phyloP scores from a whole-genome alignment of 2,797 vertebrate genomes.

The Phalloptychus januarius region DNA sequence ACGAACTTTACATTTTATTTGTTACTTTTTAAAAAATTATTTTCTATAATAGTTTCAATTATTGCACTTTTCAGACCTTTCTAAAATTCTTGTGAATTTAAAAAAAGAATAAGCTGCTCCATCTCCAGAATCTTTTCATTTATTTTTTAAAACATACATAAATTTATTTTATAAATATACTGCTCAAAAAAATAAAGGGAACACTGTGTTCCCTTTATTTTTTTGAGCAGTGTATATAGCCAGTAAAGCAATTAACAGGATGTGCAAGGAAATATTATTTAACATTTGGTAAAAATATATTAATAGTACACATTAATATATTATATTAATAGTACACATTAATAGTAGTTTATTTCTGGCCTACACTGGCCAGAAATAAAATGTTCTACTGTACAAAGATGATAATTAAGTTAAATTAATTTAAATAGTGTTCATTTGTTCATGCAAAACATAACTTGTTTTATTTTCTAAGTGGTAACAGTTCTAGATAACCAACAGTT shows the following conservation, averaged over 20 bases:
- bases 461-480: neutral
- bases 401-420: neutral
- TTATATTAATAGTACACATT: neutral
- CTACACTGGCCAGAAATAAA: neutral
- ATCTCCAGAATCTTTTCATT: neutral
- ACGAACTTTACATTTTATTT: neutral
- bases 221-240: too few relatives aligned
- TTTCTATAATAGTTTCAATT: neutral
- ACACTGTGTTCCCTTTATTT: too few relatives aligned
- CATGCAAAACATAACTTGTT: neutral
- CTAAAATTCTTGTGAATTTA: neutral
- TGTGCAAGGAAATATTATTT: neutral
- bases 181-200: too few relatives aligned
- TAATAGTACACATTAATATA: neutral
- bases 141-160: neutral
- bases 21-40: neutral
- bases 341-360: too few relatives aligned
- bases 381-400: neutral
- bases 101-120: neutral
- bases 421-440: neutral
- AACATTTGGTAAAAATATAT: neutral
- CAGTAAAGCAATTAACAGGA: neutral
- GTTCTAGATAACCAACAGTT: neutral
- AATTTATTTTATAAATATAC: neutral
- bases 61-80: neutral